Conservation (phyloP, 2,797 vertebrate species). For the Dromococcyx pavoninus region DNA sequence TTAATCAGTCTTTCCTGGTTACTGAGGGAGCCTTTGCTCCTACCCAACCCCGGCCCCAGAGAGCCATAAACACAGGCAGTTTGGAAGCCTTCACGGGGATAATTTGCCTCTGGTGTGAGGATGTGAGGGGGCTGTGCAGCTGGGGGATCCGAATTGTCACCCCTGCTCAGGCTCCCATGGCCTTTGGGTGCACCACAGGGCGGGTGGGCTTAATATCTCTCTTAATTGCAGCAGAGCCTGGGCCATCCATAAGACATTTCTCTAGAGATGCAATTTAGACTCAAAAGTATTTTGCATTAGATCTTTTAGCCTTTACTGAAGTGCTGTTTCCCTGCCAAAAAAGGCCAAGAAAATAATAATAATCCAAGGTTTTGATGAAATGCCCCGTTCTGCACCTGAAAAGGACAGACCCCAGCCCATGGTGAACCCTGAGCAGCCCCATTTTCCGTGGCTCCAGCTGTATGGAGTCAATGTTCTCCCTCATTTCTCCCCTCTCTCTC, state of each 20-base stretch:
- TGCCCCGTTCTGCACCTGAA: neutral
- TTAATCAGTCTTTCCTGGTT: slow-evolving; percentile 11
- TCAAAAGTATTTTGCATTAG: slow-evolving; percentile 12
- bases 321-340: neutral
- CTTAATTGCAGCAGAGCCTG: neutral
- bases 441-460: neutral
- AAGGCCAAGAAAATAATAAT: slow-evolving; percentile 22
- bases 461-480: neutral
- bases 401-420: neutral
- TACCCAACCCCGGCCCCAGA: neutral
- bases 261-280: slow-evolving; percentile 57
- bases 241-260: neutral
- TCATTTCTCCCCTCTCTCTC: slow-evolving; percentile 35
- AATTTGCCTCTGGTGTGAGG: neutral
- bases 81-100: accelerated
- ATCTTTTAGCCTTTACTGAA: slow-evolving; percentile 45
- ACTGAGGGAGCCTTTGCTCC: slow-evolving; percentile 12
- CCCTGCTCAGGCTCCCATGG: accelerated
- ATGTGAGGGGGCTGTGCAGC: neutral
- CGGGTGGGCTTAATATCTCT: neutral
- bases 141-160: neutral
- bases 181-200: accelerated
- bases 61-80: neutral
- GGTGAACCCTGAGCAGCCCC: neutral
- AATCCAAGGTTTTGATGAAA: neutral